These are phyloP conservation scores for Osmoderma eremita DNA, from an alignment of 2,888 invertebrate species.

Conservation along the genomic window DNA sequence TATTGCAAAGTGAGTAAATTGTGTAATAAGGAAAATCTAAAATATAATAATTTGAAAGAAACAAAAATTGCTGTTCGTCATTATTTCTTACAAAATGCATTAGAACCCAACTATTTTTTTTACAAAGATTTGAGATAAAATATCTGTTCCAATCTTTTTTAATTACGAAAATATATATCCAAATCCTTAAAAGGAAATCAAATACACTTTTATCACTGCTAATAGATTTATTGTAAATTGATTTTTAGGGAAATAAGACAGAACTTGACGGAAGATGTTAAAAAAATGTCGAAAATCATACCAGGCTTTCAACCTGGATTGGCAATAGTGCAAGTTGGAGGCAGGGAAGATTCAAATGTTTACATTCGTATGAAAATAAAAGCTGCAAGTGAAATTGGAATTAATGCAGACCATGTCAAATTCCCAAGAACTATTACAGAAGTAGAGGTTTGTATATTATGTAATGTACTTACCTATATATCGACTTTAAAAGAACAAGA, in stretches of 20 bases:
- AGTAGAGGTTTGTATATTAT: conserved; percentile 68
- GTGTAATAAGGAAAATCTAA: background rate
- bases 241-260: conserved; percentile 76
- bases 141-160: no score
- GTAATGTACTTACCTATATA: no score
- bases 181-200: no score
- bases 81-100: no score
- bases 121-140: no score
- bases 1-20: conserved; percentile 72
- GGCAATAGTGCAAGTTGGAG: conserved; percentile 96
- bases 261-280: conserved; percentile 74
- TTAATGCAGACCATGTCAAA: conserved; percentile 81
- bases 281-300: conserved; percentile 66
- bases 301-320: conserved; percentile 78
- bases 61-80: background rate
- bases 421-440: conserved; percentile 85
- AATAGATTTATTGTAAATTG: background rate
- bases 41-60: background rate
- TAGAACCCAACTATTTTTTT: no score
- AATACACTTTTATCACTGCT: no score
- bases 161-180: no score
- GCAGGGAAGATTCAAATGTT: conserved; percentile 96
- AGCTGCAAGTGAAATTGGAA: conserved; percentile 91
- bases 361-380: conserved; percentile 97
- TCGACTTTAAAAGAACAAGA: no score